Base-by-base conservation (phyloP, 1,140 invertebrate species). In the Magallana gigas region DNA sequence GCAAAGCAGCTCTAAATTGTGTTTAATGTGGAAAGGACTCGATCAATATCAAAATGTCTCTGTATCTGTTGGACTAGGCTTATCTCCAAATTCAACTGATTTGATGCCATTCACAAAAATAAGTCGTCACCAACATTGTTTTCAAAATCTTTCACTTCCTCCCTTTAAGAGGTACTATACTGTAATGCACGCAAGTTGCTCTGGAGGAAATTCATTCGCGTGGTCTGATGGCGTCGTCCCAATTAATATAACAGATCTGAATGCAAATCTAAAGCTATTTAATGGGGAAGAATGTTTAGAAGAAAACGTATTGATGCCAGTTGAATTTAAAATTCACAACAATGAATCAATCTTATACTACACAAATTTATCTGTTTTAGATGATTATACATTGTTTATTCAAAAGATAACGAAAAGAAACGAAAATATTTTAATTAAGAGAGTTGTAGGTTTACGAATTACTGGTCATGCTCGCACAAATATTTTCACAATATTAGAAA, bases 21-120 rank as follows among this genome's bases (percentile, higher is more conserved):
- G 91, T 85, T 80, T 80, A 23, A 29, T 58, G 5, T 92, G 91
- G 91, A 87, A 57, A 14, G 91, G 89, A 59, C 89, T 92, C 83
- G 60, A 86, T 80, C 88, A 91, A 83, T 76, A 88, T 80, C 87
- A 88, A 36, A 68, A 88, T 62, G 48, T 92, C 7, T 11, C 58
- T 1, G 16, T 89, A 6, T 57, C 87, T 60, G 80, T 88, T 12
- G 91, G 90, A 9, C 16, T 92, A 56, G 91, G 91, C 56, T 86
- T 62, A 71, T 48, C 23, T 29, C 87, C 57, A 14, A 80, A 82
- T 7, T 58, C 59, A 7, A 85, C 87, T 36, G 64, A 91, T 57
- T 60, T 88, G 1, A 57, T 89, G 5, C 14, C 14, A 86, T 85
- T 88, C 84, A 88, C n/a, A 16, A 5, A 6, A 85, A 36, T 56